These are phyloP conservation scores for Vanessa tameamea DNA, from an alignment of 1,140 invertebrate species.

Conservation along the genomic window DNA sequence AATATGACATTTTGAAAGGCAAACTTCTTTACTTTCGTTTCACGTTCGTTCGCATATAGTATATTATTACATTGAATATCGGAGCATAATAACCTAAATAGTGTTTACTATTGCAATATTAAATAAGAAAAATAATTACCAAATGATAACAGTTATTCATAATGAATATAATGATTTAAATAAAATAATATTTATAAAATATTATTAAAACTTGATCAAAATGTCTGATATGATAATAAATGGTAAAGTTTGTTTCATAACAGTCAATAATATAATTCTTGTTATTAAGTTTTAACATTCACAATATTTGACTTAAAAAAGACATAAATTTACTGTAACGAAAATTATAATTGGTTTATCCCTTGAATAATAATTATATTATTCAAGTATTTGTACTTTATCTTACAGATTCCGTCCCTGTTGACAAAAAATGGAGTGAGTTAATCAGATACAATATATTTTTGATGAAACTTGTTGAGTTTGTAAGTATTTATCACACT, in stretches of 20 bases:
- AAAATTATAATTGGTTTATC: not conserved
- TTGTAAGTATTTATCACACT: conserved; percentile 61
- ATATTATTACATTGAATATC: not conserved
- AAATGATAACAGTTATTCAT: not conserved
- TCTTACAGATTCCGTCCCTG: conserved; percentile 69
- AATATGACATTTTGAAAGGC: not conserved
- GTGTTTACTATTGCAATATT: not conserved
- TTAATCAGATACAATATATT: conserved; percentile 75
- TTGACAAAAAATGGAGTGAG: conserved; percentile 74
- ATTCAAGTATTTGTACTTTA: conserved; percentile 9
- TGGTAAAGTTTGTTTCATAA: conserved; percentile 46
- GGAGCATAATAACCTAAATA: not conserved
- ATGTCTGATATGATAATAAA: conserved; percentile 78
- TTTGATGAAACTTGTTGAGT: conserved; percentile 75
- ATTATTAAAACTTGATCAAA: conserved; percentile 9
- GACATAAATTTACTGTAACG: not conserved
- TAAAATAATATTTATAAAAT: not conserved
- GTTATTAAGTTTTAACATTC: too few relatives aligned
- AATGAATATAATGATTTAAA: not conserved
- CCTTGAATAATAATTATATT: not conserved
- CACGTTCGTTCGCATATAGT: not conserved
- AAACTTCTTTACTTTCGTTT: not conserved
- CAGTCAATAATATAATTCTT: not conserved
- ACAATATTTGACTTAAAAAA: not conserved
- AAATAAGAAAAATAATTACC: not conserved